Percentiles rank a stretch among this genome's conserved stretches.
Evolutionary conservation across 1,140 invertebrate genomes (phyloP).

Genomic region (Hylaeus anthracinus): DNA sequence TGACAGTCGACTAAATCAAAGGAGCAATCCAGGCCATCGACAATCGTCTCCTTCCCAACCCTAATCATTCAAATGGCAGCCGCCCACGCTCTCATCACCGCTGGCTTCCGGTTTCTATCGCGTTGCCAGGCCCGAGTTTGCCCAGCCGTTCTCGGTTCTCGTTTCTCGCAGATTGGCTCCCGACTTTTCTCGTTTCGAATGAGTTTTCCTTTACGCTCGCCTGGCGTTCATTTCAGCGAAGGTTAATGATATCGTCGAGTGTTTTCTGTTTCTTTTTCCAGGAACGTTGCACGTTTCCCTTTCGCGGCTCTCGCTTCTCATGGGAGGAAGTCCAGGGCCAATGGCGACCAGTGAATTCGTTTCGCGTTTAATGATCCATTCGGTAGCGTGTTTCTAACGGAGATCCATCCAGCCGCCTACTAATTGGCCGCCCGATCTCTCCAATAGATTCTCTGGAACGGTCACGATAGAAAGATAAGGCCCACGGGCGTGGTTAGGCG

Average conservation of each 20-base stretch:
- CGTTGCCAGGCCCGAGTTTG: neutral
- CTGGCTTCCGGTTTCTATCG: neutral
- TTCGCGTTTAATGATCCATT: conserved; percentile 31
- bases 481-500: conserved; percentile 46
- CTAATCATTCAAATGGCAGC: conserved; percentile 5
- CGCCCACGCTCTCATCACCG: conserved; percentile 26
- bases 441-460: conserved; percentile 44
- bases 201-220: neutral
- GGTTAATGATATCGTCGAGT: conserved; percentile 14
- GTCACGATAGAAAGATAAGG: conserved; percentile 48
- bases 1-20: neutral
- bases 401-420: conserved; percentile 33
- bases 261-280: neutral
- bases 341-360: neutral
- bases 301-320: neutral
- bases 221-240: no score
- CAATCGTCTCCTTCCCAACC: conserved; percentile 20
- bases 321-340: no score
- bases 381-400: conserved; percentile 47
- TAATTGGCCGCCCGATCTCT: conserved; percentile 48
- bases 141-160: neutral
- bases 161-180: conserved; percentile 10
- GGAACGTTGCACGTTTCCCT: neutral
- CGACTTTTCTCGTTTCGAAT: neutral
- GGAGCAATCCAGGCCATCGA: conserved; percentile 29